Base-by-base conservation (phyloP, 64 coral and sea anemone species). In the Pocillopora damicornis region DNA sequence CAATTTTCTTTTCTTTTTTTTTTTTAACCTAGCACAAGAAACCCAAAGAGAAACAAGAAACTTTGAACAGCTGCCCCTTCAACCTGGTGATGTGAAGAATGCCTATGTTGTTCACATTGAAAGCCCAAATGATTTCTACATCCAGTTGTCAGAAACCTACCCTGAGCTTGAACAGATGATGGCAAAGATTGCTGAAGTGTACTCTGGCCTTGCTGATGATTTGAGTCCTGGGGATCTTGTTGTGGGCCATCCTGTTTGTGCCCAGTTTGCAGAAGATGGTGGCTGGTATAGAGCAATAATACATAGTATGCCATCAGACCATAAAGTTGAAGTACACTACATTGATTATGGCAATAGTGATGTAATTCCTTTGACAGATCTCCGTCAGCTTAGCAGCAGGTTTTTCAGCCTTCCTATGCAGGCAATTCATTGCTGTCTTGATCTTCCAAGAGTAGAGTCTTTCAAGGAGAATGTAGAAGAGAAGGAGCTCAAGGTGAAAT, bases 301-400 rank as follows among this genome's bases (percentile, higher is more conserved):
- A 63, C 60, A 86, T 45, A 74, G 60, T 18, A 15, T 92, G 16
- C 38, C 87, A 56, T 80, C 82, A 18, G 77, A 87, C 5, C 59
- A 60, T 17, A 74, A 93, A 87, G 83, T 87, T 9, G 81, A 87
- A 22, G 83, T 97, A 15, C 75, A 82, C 5, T 97, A 79, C 73
- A 61, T 93, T 67, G 94, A 97, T 37, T 97, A 97, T 68, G 94
- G 94, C 1, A 97, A 97, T 61, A 69, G 79, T 61, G 75, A 76
- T 2, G 77, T 36, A 13, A 79, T 93, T 15, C 17, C 59, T 62
- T 45, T 90, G 13, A 37, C 61, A 45, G 83, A 93, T 78, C 77
- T 97, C 5, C 92, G 92, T 37, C 78, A 85, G 67, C 67, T 97
- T 35, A 51, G 80, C 16, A 62, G 61, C 45, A 76, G 74, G 83